phyloP scores from a whole-genome alignment of 2,113 vertebrate genomes.

The Kobus ellipsiprymnus region DNA sequence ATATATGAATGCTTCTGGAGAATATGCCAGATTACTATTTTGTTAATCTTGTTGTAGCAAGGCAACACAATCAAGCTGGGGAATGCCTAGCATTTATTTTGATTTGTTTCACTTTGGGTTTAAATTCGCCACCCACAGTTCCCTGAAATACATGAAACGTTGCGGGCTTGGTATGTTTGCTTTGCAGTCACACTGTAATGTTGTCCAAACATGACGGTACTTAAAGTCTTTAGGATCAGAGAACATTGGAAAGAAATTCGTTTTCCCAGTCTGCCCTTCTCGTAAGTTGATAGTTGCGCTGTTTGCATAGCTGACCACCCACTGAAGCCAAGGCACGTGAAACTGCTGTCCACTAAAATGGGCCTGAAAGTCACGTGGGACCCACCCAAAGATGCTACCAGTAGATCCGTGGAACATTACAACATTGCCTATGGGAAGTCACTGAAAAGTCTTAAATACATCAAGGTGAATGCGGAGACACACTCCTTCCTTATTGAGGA shows the following conservation, averaged over 20 bases:
- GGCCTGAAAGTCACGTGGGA: constrained; percentile 83
- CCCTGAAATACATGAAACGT: not conserved
- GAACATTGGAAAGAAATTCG: not conserved
- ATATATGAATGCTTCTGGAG: not conserved
- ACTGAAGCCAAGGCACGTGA: constrained; percentile 80
- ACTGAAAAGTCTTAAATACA: constrained; percentile 80
- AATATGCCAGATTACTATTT: not conserved
- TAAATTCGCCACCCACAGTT: constrained; percentile 33
- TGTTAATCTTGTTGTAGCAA: not conserved
- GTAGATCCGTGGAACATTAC: constrained; percentile 80
- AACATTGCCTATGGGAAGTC: constrained; percentile 83
- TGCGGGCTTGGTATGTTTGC: not conserved
- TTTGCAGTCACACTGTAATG: not conserved
- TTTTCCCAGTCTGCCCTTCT: not conserved
- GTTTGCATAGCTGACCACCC: constrained; percentile 76
- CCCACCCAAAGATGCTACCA: constrained; percentile 78
- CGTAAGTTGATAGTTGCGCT: constrained; percentile 56
- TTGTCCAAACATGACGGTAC: not conserved
- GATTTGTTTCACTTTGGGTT: not conserved
- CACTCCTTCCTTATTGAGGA: constrained; percentile 79
- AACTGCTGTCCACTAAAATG: constrained; percentile 78
- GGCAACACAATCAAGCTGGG: not conserved
- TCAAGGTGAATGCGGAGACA: constrained; percentile 77
- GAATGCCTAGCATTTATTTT: not conserved
- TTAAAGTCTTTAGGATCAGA: not conserved